Base-by-base conservation (phyloP, 2,113 vertebrate genomes). In the Mixornis gularis region DNA sequence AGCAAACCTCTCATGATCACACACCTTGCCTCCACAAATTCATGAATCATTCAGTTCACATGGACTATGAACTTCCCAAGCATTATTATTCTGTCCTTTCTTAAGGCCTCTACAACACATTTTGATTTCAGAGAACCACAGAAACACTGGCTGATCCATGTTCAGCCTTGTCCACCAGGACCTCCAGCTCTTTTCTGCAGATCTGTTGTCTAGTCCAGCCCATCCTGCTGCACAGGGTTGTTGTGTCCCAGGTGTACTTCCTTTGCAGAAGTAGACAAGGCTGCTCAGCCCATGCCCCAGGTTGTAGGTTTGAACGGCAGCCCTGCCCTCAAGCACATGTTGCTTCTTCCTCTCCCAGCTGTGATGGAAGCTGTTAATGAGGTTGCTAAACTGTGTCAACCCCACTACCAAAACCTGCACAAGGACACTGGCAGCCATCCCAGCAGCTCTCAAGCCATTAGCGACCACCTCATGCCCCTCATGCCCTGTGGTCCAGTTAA, bases 261-360 rank as follows among this genome's bases (percentile, higher is more conserved):
- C 10, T 83, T 43, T 19, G 53, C 82, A 76, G 17, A 60, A 74
- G 29, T 1, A 86, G 20, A 24, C 49, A 77, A 53, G 12, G 5
- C 18, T 30, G 19, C 40, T 14, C 51, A 86, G 46, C 38, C 24
- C 19, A 30, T 29, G 34, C 7, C 29, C 10, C 32, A 24, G 68
- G n/a, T 1, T 64, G 30, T 3, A 26, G 17, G 34, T 58, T 16
- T 63, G 26, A 74, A 74, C 0, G 15, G 46, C 79, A 85, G 53
- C 34, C 55, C 59, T 62, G 46, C n/a, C 29, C 64, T 53, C 9
- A 56, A 84, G 18, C 46, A 49, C 17, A 58, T 24, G 6, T 18
- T 0, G 0, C 51, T 84, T 78, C 38, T 26, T 73, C 51, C 65
- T 76, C 27, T 27, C 24, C 22, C 14, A 12, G 13, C 22, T 3